Conservation (phyloP, 2,113 vertebrate genomes). For the Pica pica region DNA sequence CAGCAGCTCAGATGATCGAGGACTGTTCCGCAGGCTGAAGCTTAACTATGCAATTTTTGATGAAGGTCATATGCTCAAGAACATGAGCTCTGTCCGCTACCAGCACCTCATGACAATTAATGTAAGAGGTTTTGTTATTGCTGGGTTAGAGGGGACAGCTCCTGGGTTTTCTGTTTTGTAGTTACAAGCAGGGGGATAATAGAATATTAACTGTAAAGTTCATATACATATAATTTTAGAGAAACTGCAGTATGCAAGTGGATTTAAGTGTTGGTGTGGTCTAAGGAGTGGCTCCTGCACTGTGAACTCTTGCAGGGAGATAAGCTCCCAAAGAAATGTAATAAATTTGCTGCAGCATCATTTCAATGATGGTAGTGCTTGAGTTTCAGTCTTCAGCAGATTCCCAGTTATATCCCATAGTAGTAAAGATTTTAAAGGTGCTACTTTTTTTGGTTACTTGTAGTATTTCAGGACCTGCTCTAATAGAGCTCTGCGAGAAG, state of each 20-base stretch:
- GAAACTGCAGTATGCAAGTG: not conserved
- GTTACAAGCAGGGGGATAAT: not conserved
- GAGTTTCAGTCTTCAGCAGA: not conserved
- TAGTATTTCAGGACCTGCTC: not conserved
- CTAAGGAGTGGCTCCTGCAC: not conserved
- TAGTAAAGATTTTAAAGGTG: not conserved
- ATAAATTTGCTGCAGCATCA: not conserved
- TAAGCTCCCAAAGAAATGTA: not conserved
- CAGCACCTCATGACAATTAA: constrained; percentile 95
- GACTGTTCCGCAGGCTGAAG: constrained; percentile 85
- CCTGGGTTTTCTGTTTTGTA: not conserved
- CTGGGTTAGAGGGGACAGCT: not conserved
- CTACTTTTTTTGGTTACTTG: not conserved
- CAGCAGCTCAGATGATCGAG: constrained; percentile 86
- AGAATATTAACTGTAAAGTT: not conserved
- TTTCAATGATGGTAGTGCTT: not conserved
- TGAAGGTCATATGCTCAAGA: constrained; percentile 98
- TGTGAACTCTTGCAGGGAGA: not conserved
- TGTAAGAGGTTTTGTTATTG: constrained; percentile 65
- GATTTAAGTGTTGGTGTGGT: not conserved
- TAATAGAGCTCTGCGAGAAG: not conserved
- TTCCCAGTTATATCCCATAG: not conserved
- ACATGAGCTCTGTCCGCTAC: constrained; percentile 93
- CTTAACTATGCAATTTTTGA: constrained; percentile 93
- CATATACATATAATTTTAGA: accelerated